Percentiles rank a stretch among this genome's conserved stretches.
phyloP scores from a whole-genome alignment of 2,888 invertebrate species.

The Onchidella celtica region DNA sequence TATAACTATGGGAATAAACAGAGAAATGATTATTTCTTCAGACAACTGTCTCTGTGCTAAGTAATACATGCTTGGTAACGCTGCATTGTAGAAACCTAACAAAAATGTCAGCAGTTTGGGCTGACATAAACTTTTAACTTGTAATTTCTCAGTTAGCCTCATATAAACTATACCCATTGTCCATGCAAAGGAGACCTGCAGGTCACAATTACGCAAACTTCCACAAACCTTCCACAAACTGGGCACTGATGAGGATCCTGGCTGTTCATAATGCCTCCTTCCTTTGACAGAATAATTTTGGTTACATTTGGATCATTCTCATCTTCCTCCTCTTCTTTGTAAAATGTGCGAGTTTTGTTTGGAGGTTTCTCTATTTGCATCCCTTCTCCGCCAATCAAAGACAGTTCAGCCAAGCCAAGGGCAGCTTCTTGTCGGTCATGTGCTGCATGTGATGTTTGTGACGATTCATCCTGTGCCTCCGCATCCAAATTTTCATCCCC shows the following conservation, averaged over 20 bases:
- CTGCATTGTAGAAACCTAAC: not conserved
- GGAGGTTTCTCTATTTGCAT: constrained; percentile 9
- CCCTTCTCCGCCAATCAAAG: constrained; percentile 30
- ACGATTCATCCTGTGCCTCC: not conserved
- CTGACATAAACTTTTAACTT: no score
- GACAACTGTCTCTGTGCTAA: no score
- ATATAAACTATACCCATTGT: no score
- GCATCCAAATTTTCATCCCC: not conserved
- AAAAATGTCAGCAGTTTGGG: not conserved
- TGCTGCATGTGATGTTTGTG: constrained; percentile 27
- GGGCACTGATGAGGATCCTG: constrained; percentile 51
- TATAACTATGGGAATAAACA: no score
- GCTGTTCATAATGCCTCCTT: constrained; percentile 50
- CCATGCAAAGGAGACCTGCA: no score
- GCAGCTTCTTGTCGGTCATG: constrained; percentile 49
- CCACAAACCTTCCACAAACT: constrained; percentile 41
- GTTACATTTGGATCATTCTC: constrained; percentile 46
- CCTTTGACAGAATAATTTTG: constrained; percentile 48
- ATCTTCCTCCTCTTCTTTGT: constrained; percentile 44
- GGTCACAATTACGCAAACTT: no score
- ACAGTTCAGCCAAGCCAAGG: constrained; percentile 44
- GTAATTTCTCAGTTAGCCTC: no score
- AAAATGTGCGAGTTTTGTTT: constrained; percentile 25
- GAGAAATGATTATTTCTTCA: no score
- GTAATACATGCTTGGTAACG: not conserved